Evolutionary conservation across 2,888 invertebrate genomes (phyloP).

Genomic region (Nezara viridula): DNA sequence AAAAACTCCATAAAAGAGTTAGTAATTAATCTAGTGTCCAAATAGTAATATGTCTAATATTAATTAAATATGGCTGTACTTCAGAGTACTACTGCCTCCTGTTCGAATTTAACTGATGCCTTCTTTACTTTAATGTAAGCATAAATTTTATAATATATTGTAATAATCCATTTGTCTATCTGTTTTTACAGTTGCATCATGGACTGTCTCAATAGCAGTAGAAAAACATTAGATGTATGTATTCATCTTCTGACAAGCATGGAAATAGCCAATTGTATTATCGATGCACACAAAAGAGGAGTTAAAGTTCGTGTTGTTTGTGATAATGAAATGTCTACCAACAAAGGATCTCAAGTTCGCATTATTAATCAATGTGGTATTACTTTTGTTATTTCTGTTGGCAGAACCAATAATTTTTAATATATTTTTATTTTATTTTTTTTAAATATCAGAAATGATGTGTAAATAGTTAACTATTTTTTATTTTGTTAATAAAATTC

Average conservation of each 20-base stretch:
- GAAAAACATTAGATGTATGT: constrained; percentile 76
- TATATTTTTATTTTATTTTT: not conserved
- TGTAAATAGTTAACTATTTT: not conserved
- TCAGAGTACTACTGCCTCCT: too few relatives aligned
- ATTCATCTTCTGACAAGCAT: constrained; percentile 78
- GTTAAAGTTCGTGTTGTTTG: constrained; percentile 77
- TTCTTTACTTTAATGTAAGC: too few relatives aligned
- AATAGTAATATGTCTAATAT: too few relatives aligned
- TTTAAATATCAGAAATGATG: not conserved
- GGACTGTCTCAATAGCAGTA: constrained; percentile 69
- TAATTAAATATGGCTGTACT: too few relatives aligned
- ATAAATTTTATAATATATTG: too few relatives aligned
- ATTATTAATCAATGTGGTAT: constrained; percentile 60
- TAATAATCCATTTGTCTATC: too few relatives aligned
- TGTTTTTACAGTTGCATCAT: constrained; percentile 66
- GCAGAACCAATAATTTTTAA: not conserved
- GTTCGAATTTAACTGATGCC: too few relatives aligned
- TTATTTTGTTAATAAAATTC: constrained; percentile 21
- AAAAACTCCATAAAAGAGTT: too few relatives aligned
- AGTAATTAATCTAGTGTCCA: too few relatives aligned
- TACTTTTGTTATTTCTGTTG: not conserved
- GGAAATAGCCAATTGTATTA: constrained; percentile 73
- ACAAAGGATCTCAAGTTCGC: constrained; percentile 67
- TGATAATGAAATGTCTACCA: constrained; percentile 75
- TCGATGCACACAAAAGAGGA: constrained; percentile 72